phyloP scores from a whole-genome alignment of 92 coral and sea anemone species.

The Porites rus region DNA sequence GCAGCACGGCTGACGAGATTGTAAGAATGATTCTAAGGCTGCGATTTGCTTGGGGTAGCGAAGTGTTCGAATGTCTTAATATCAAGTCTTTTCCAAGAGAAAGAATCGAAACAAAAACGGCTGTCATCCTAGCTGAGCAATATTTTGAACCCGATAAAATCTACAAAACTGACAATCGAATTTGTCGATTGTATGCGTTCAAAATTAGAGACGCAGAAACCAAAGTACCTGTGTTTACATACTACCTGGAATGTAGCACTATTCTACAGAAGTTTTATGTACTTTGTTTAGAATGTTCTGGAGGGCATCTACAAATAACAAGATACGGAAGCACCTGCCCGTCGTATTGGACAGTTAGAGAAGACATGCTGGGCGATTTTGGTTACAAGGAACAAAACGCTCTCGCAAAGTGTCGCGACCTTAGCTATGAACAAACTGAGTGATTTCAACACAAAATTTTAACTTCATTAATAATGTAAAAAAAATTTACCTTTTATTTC shows the following conservation, averaged over 20 bases:
- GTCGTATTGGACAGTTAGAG: constrained; percentile 84
- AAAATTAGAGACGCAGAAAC: constrained; percentile 62
- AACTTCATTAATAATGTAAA: neutral
- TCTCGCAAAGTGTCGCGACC: neutral
- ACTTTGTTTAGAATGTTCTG: constrained; percentile 72
- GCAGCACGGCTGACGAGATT: constrained; percentile 46
- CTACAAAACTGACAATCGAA: constrained; percentile 62
- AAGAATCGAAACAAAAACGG: constrained; percentile 48
- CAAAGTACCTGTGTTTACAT: constrained; percentile 40
- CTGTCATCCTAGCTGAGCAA: constrained; percentile 64
- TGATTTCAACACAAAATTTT: neutral
- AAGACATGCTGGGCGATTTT: constrained; percentile 76
- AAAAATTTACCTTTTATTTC: too few species aligned
- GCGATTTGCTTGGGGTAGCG: constrained; percentile 56
- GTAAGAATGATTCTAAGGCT: constrained; percentile 55
- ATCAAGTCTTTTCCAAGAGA: constrained; percentile 75
- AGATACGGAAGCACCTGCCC: constrained; percentile 76
- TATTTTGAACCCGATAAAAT: constrained; percentile 76
- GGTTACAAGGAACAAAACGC: constrained; percentile 34
- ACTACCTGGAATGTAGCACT: constrained; percentile 69
- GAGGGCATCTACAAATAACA: constrained; percentile 62
- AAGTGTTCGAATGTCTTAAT: constrained; percentile 40
- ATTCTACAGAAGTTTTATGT: constrained; percentile 63
- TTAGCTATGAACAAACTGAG: neutral
- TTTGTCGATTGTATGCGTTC: constrained; percentile 64